A percentile compares a stretch with the other conserved stretches of the same genome.
Conservation (phyloP, 2,888 invertebrate genomes). For the Steinernema hermaphroditum region DNA sequence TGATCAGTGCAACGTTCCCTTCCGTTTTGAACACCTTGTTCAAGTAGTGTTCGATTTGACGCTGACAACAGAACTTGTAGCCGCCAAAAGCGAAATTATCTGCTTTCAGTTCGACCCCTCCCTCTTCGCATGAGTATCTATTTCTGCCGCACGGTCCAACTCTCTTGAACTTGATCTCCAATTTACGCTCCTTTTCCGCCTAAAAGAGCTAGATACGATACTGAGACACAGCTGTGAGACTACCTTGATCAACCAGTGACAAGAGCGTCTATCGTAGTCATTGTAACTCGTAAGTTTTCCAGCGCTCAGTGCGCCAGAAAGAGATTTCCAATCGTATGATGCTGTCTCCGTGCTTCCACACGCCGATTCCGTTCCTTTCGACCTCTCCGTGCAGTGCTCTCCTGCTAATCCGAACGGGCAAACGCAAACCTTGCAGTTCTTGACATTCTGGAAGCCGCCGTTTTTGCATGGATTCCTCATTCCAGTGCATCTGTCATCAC, state of each 20-base stretch:
- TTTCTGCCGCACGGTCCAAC: not conserved
- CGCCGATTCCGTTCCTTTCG: not conserved
- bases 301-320: not conserved
- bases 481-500: conserved; percentile 40
- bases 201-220: not conserved
- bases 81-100: not conserved
- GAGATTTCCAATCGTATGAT: not conserved
- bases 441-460: conserved; percentile 39
- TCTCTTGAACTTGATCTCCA: not conserved
- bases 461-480: conserved; percentile 39
- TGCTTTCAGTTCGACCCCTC: not conserved
- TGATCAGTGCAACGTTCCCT: too few species aligned
- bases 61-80: not conserved
- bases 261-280: not conserved
- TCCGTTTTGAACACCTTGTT: not conserved
- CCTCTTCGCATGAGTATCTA: not conserved
- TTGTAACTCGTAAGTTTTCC: not conserved
- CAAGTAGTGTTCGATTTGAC: not conserved
- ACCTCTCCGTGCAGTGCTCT: not conserved
- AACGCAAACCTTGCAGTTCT: not conserved
- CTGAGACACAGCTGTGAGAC: not conserved
- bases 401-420: conserved; percentile 2
- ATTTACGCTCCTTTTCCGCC: not conserved
- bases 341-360: not conserved
- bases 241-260: not conserved